phyloP scores from a whole-genome alignment of 2,888 invertebrate genomes.

The Cyaniris semiargus region DNA sequence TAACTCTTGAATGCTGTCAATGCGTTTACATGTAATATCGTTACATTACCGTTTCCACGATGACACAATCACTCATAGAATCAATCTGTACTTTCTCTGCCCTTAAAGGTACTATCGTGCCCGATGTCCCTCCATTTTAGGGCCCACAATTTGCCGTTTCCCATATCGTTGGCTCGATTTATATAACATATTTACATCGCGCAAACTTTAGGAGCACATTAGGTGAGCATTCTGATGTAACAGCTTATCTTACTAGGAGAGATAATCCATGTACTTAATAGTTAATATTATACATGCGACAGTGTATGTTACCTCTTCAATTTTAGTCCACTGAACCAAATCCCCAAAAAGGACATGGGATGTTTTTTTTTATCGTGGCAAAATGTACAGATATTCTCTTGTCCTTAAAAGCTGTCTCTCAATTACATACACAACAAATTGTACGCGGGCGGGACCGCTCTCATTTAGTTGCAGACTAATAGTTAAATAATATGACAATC shows the following conservation, averaged over 20 bases:
- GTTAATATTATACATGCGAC: too few species aligned
- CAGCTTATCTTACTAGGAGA: background rate
- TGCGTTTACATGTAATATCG: slow-evolving; percentile 23
- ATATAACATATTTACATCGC: slow-evolving; percentile 25
- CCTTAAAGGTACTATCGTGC: slow-evolving; percentile 51
- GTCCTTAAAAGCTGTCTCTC: background rate
- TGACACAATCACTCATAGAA: slow-evolving; percentile 48
- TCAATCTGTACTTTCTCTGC: slow-evolving; percentile 62
- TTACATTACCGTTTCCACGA: slow-evolving; percentile 34
- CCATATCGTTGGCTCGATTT: slow-evolving; percentile 34
- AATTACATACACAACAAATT: background rate
- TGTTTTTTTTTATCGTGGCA: too few species aligned
- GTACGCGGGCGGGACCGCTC: background rate
- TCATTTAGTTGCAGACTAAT: background rate
- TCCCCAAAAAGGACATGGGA: too few species aligned
- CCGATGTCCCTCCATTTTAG: slow-evolving; percentile 58
- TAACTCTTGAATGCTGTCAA: background rate
- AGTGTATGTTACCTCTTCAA: too few species aligned
- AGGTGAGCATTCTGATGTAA: background rate
- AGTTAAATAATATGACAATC: slow-evolving; percentile 6
- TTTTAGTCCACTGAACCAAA: too few species aligned
- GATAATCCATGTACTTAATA: background rate
- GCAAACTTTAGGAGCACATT: slow-evolving; percentile 22
- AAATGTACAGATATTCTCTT: too few species aligned
- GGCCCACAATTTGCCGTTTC: slow-evolving; percentile 56